Base-by-base conservation (phyloP, 1,140 invertebrate species). In the Tetramorium alpestre region DNA sequence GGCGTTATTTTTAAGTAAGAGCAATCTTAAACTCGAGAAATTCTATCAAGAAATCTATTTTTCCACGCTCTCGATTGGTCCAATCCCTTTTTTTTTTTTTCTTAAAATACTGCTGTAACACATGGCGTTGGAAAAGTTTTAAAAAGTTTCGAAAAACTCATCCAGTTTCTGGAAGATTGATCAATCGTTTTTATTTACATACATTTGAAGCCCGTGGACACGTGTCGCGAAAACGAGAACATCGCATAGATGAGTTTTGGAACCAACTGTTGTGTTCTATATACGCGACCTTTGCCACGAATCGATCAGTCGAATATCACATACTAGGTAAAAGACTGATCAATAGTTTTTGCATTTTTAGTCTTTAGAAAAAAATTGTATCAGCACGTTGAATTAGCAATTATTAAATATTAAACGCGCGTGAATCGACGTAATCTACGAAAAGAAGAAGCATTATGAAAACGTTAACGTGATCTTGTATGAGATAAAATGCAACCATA, bases 231-330 rank as follows among this genome's bases (percentile, higher is more conserved):
- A 44, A 64, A 80, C 64, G 90, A 93, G 58, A 84, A 92, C 92
- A 91, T 93, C 92, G 93, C 92, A 91, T 92, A 94, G 92, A 94
- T 91, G 90, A 94, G 92, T 93, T 93, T 90, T 91, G 93, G 60
- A 22, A 22, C 73, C 85, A 70, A 33, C 88, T 69, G 11, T 88
- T 89, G 89, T 94, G 94, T 94, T 93, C 92, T 90, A 94, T 95
- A 93, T 94, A 93, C 87, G 88, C 88, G 92, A 93, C 92, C 93
- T 95, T 92, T 92, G 85, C 80, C 89, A 72, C 82, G 85, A 65
- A 91, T 92, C 87, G 69, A 51, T 70, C 60, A 33, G 22, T 11
- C 56, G 49, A 25, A 70, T 56, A 38, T 70, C 44, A 8, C 47
- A 6, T 22, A 18, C 2, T 3, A 54, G 8, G 41, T 72, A 62